Evolutionary conservation across 1,140 invertebrate species (phyloP).

Genomic region (Sinonovacula constricta): DNA sequence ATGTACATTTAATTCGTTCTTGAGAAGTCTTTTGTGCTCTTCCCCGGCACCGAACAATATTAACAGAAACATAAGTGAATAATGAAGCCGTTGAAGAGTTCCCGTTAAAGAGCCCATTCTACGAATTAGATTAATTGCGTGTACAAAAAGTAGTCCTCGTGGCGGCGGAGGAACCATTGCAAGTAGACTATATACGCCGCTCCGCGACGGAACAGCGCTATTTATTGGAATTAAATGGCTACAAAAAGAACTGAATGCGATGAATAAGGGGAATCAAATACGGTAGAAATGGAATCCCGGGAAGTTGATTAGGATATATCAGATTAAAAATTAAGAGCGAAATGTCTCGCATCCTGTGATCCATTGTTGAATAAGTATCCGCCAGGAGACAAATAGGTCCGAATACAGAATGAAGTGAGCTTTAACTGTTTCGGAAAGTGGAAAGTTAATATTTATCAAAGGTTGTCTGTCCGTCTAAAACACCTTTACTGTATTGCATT

Average conservation of each 20-base stretch:
- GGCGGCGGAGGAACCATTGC: background rate
- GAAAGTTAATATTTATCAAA: too few species aligned
- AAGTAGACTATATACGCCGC: background rate
- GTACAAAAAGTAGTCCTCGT: constrained; percentile 8
- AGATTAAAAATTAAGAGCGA: background rate
- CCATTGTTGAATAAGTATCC: background rate
- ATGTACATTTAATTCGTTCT: constrained; percentile 48
- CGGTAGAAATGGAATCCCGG: background rate
- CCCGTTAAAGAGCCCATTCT: background rate
- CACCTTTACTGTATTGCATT: too few species aligned
- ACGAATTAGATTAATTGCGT: constrained; percentile 31
- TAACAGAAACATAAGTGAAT: constrained; percentile 35
- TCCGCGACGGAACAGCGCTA: background rate
- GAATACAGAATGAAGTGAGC: too few species aligned
- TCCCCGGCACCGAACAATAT: constrained; percentile 32
- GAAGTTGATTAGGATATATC: background rate
- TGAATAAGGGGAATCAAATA: background rate
- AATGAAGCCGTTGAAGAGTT: constrained; percentile 6
- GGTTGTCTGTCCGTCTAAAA: too few species aligned
- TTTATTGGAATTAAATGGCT: background rate
- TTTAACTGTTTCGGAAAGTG: too few species aligned
- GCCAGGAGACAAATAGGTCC: background rate
- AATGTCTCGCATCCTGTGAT: background rate
- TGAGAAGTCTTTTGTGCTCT: constrained; percentile 25
- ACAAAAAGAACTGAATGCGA: background rate